Conservation (phyloP, 92 coral and sea anemone genomes). For the Paragorgia papillata region DNA sequence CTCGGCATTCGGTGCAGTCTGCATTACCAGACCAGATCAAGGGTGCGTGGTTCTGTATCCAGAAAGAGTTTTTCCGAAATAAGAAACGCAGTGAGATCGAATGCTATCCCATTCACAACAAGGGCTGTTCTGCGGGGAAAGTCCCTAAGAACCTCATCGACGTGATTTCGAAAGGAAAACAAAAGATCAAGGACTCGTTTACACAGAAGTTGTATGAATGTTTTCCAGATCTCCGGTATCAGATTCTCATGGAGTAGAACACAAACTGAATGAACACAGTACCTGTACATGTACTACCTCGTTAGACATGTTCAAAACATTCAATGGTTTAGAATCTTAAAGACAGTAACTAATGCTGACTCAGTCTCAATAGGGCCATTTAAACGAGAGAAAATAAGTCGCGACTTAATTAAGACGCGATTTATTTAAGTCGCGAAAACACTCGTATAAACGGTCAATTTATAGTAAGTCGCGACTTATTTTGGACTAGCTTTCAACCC, state of each 20-base stretch:
- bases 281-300: no score
- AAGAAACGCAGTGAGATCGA: background rate
- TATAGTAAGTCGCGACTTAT: no score
- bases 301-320: no score
- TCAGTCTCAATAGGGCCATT: no score
- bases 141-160: conserved; percentile 13
- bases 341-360: no score
- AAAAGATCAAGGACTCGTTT: background rate
- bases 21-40: conserved; percentile 6
- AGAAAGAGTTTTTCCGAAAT: background rate
- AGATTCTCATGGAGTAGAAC: background rate
- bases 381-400: no score
- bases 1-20: conserved; percentile 6
- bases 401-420: no score
- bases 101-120: conserved; percentile 11
- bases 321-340: no score
- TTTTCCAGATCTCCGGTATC: conserved; percentile 5
- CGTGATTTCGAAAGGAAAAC: background rate
- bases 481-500: no score
- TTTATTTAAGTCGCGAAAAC: no score
- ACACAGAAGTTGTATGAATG: conserved; percentile 13
- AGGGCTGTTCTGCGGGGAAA: background rate
- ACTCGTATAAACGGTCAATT: no score
- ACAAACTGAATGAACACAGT: background rate
- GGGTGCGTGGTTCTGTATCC: conserved; percentile 4